phyloP scores from a whole-genome alignment of 2,113 vertebrate genomes.

The Gopherus flavomarginatus region DNA sequence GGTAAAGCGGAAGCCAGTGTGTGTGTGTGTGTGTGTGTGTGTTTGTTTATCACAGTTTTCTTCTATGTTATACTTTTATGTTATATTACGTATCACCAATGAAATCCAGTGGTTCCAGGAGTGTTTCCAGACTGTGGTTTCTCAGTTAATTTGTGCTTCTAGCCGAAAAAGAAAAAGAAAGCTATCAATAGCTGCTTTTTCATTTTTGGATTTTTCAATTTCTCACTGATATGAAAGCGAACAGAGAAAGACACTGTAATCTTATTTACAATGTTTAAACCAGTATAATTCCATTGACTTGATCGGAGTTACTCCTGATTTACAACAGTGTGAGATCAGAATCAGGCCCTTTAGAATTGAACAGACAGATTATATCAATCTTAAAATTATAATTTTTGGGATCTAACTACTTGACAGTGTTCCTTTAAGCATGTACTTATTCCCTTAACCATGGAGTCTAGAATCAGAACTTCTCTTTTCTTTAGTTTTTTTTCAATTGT shows the following conservation, averaged over 20 bases:
- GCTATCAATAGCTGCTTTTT: not conserved
- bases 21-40: not conserved
- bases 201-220: not conserved
- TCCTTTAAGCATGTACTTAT: conserved; percentile 66
- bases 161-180: not conserved
- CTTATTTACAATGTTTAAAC: not conserved
- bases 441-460: not conserved
- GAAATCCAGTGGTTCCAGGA: not conserved
- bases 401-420: conserved; percentile 11
- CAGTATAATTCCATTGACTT: not conserved
- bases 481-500: not conserved
- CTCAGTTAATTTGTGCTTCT: not conserved
- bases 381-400: not conserved
- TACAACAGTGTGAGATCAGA: not conserved
- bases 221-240: not conserved
- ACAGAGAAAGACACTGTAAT: not conserved
- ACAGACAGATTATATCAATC: not conserved
- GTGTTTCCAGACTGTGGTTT: not conserved
- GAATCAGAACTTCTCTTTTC: not conserved
- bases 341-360: not conserved
- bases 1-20: not conserved
- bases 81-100: not conserved
- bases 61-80: not conserved
- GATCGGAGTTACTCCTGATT: not conserved
- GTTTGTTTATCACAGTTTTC: not conserved